Conservation (phyloP, 2,113 vertebrate species). For the Dolichallabes microphthalmus region DNA sequence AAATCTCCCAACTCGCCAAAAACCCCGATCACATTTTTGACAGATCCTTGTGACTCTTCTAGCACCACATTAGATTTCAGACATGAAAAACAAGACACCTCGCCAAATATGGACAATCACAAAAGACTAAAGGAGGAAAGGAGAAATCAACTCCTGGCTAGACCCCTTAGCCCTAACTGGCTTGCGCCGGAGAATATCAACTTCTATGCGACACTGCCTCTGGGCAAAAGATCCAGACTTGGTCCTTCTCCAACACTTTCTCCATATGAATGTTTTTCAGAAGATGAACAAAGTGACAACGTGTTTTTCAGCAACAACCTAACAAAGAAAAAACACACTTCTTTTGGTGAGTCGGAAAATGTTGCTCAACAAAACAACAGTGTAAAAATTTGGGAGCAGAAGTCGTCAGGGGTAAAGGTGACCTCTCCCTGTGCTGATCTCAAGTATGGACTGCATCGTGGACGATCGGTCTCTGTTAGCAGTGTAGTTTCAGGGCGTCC, state of each 20-base stretch:
- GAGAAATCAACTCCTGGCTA: conserved; percentile 42
- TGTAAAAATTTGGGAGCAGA: conserved; percentile 48
- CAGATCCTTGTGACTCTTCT: neutral
- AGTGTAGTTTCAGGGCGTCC: conserved; percentile 70
- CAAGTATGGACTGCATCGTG: conserved; percentile 70
- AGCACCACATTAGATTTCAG: neutral
- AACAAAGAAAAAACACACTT: conserved; percentile 53
- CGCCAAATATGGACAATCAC: neutral
- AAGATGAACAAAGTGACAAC: conserved; percentile 59
- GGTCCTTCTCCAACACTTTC: conserved; percentile 63
- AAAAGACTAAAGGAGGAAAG: conserved; percentile 28
- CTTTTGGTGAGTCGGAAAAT: conserved; percentile 56
- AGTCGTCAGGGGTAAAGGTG: conserved; percentile 32
- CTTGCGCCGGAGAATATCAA: conserved; percentile 27
- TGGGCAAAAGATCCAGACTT: conserved; percentile 54
- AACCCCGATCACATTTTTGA: neutral
- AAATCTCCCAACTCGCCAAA: conserved; percentile 3
- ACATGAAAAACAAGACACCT: neutral
- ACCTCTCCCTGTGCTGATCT: conserved; percentile 67
- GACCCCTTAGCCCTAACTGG: conserved; percentile 47
- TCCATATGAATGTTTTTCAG: conserved; percentile 60
- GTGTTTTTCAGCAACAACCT: conserved; percentile 68
- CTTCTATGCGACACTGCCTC: conserved; percentile 39
- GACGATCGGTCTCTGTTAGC: conserved; percentile 69
- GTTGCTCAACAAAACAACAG: conserved; percentile 41